Conservation (phyloP, 2,113 vertebrate genomes). For the Barnardius zonarius region DNA sequence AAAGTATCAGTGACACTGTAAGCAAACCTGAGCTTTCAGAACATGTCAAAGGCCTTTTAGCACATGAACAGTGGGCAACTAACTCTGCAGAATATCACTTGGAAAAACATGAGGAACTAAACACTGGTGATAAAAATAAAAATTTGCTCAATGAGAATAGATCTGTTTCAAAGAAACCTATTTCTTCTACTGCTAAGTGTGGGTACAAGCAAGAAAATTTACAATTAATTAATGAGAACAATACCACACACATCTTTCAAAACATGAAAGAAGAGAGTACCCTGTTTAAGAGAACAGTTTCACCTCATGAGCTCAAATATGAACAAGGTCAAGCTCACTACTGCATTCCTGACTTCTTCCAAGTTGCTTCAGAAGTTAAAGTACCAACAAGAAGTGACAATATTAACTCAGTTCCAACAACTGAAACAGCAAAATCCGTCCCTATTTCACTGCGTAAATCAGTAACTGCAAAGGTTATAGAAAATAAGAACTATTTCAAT, state of each 20-base stretch:
- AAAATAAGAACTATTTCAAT: conserved; percentile 58
- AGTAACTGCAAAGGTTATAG: conserved; percentile 64
- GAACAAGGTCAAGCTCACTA: conserved; percentile 76
- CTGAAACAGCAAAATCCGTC: conserved; percentile 66
- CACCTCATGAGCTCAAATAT: conserved; percentile 70
- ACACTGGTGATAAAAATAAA: not conserved
- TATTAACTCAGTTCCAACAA: conserved; percentile 26
- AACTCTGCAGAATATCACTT: not conserved
- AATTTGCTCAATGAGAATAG: not conserved
- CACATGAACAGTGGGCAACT: not conserved
- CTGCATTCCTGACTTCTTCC: conserved; percentile 75
- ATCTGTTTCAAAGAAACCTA: not conserved
- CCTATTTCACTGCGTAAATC: conserved; percentile 62
- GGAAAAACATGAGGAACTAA: not conserved
- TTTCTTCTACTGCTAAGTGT: not conserved
- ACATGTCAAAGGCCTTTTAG: not conserved
- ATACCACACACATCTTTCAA: not conserved
- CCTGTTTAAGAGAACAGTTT: conserved; percentile 59
- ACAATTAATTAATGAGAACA: not conserved
- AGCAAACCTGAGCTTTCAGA: conserved; percentile 26
- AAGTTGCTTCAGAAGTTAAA: conserved; percentile 76
- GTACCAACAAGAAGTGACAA: conserved; percentile 68
- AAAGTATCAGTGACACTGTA: conserved; percentile 74
- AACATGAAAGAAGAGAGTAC: not conserved
- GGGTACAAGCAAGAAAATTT: not conserved